A percentile compares a stretch with the other conserved stretches of the same genome.
Evolutionary conservation across 1,140 invertebrate genomes (phyloP).

Genomic region (Drosophila melanogaster): Release_6_plus_ISO1_MT NC_004354.4:8196001-8196500

Average conservation of each 20-base stretch:
- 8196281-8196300: not conserved
- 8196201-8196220: too few relatives aligned
- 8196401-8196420: not conserved
- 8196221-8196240: too few relatives aligned
- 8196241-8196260: too few relatives aligned
- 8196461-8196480: too few relatives aligned
- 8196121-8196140: not conserved
- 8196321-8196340: conserved; percentile 6
- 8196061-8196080: conserved; percentile 32
- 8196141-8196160: not conserved
- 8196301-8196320: not conserved
- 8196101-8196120: conserved; percentile 68
- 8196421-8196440: not conserved
- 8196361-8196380: not conserved
- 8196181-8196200: too few relatives aligned
- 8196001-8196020: conserved; percentile 18
- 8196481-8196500: too few relatives aligned
- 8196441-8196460: too few relatives aligned
- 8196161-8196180: too few relatives aligned
- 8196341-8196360: not conserved
- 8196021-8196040: not conserved
- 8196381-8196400: not conserved
- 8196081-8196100: conserved; percentile 79
- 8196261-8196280: not conserved
- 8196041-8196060: not conserved